phyloP scores from a whole-genome alignment of 2,888 invertebrate species.

The Thysanoteuthis rhombus region DNA sequence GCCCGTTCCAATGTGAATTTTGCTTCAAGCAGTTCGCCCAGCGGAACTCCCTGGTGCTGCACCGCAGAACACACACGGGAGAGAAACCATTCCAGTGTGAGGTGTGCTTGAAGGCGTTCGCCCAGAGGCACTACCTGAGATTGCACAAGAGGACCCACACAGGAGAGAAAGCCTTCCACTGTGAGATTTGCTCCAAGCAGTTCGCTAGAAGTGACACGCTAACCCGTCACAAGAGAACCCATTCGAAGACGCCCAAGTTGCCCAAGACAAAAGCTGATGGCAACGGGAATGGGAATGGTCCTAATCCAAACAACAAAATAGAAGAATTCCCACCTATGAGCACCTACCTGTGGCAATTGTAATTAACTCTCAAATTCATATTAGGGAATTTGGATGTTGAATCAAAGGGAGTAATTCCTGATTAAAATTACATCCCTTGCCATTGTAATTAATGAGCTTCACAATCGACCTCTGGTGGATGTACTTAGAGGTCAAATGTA shows the following conservation, averaged over 20 bases:
- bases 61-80: slow-evolving; percentile 17
- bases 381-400: no score
- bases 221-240: slow-evolving; percentile 23
- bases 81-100: slow-evolving; percentile 25
- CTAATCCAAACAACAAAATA: not conserved
- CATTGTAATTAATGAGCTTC: not conserved
- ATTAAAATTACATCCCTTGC: no score
- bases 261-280: not conserved
- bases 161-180: slow-evolving; percentile 24
- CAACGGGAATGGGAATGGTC: not conserved
- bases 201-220: slow-evolving; percentile 22
- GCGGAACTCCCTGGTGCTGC: slow-evolving; percentile 15
- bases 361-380: no score
- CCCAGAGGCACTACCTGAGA: slow-evolving; percentile 23
- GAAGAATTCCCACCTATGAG: slow-evolving; percentile 30
- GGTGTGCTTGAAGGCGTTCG: slow-evolving; percentile 22
- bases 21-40: slow-evolving; percentile 30
- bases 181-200: slow-evolving; percentile 25
- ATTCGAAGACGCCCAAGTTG: not conserved
- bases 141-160: slow-evolving; percentile 24
- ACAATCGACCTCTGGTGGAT: not conserved
- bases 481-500: no score
- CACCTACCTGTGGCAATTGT: slow-evolving; percentile 20
- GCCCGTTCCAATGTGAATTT: slow-evolving; percentile 22
- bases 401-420: no score